Evolutionary conservation across 2,797 vertebrate species (phyloP).

Genomic region (Loriculus beryllinus): DNA sequence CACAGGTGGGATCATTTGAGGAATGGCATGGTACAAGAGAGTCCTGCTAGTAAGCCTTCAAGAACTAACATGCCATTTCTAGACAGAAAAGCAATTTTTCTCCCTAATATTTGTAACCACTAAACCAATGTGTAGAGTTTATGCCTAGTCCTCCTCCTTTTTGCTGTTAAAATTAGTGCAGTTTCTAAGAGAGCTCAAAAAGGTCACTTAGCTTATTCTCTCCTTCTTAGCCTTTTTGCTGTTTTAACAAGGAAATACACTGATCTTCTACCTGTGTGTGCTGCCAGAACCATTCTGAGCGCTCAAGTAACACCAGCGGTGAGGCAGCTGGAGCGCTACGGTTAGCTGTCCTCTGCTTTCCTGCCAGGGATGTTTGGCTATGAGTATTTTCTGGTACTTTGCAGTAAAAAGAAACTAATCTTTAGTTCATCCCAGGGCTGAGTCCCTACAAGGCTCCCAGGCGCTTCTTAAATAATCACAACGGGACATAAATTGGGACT

Average conservation of each 20-base stretch:
- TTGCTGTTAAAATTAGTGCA: neutral
- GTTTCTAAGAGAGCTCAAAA: neutral
- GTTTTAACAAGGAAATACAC: neutral
- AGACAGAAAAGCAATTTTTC: neutral
- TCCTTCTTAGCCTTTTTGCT: neutral
- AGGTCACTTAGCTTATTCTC: neutral
- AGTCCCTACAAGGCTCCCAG: neutral
- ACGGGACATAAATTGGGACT: neutral
- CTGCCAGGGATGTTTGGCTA: neutral
- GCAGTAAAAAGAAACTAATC: constrained; percentile 51
- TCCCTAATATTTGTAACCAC: neutral
- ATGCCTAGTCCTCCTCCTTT: neutral
- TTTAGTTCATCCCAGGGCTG: neutral
- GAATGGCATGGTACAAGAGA: neutral
- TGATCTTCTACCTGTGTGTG: neutral
- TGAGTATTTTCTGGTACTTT: neutral
- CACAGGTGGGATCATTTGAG: neutral
- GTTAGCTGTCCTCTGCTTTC: neutral
- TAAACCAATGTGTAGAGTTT: neutral
- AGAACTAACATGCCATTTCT: neutral
- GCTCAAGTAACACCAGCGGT: neutral
- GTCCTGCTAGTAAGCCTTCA: neutral
- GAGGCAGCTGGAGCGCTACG: neutral
- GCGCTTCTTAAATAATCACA: constrained; percentile 24
- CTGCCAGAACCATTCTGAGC: neutral